phyloP scores from a whole-genome alignment of 2,888 invertebrate genomes.

The Drosophila mulleri region DNA sequence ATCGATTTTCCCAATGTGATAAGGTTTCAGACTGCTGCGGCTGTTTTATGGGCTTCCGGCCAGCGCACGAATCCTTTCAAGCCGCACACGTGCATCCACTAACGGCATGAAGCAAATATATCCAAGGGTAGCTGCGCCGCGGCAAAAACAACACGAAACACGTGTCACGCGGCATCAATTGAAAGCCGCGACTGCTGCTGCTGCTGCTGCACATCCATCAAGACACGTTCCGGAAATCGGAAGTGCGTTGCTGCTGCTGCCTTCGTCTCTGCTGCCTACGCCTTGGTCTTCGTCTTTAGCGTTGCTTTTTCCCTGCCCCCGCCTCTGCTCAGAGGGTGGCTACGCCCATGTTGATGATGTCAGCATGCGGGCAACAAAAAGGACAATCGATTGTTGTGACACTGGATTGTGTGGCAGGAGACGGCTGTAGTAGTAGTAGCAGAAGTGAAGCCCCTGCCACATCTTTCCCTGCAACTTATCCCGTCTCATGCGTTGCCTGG shows the following conservation, averaged over 20 bases:
- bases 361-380: constrained; percentile 71
- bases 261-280: constrained; percentile 4
- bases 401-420: constrained; percentile 53
- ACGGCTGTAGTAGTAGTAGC: constrained; percentile 18
- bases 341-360: constrained; percentile 60
- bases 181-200: constrained; percentile 45
- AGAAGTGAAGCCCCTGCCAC: constrained; percentile 9
- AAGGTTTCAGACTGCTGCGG: constrained; percentile 64
- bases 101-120: constrained; percentile 21
- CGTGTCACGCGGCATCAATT: constrained; percentile 72
- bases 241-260: constrained; percentile 52
- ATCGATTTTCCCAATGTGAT: constrained; percentile 78
- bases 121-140: constrained; percentile 52
- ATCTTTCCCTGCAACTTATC: constrained; percentile 50
- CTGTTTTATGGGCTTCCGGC: constrained; percentile 63
- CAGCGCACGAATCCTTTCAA: constrained; percentile 63
- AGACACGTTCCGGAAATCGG: constrained; percentile 67
- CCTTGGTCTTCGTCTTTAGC: background rate
- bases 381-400: constrained; percentile 80
- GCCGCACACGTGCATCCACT: constrained; percentile 66
- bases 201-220: constrained; percentile 51
- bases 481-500: constrained; percentile 62
- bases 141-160: constrained; percentile 48
- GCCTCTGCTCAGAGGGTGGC: constrained; percentile 29
- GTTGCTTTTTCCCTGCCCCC: background rate